Base-by-base conservation (phyloP, 1,140 invertebrate genomes). In the Drosophila kikkawai region DNA sequence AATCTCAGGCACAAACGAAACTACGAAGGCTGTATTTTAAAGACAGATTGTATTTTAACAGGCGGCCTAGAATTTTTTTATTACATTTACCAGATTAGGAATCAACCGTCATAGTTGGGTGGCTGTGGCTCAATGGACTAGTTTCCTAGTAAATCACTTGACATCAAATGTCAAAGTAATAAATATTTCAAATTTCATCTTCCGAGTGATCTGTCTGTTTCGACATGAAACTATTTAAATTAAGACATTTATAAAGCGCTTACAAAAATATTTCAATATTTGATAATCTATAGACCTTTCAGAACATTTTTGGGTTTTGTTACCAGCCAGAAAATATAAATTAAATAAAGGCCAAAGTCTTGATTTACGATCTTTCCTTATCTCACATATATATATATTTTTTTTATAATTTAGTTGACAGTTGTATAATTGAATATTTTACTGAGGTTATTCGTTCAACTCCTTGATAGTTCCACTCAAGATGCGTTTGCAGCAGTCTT, bases 381-480 rank as follows among this genome's bases (percentile, higher is more conserved):
- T 26, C 26, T n/a, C 9, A 9, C 3, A 9, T 6, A 29, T 29
- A 9, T 15, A 29, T 29, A 22, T 48, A n/a, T n/a, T n/a, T 48
- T n/a, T 22, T 15, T n/a, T n/a, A 26, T 1, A 48, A 48, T 48
- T 8, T 0, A 29, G 4, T 29, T 29, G 26, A 29, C 26, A 29
- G 26, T 29, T 29, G 26, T 29, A 29, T 29, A 29, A 29, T 29
- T 29, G 15, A 15, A 22, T 19, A 19, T 13, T 36, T 22, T 5
- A 9, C 0, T 3, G 7, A 15, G 17, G 8, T 37, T 22, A 55
- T 15, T 37, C 37, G 12, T 13, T 37, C 4, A 13, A 12, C 4
- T 39, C n/a, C 15, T 59, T 39, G 48, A 56, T 61, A 56, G 34
- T 55, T n/a, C 15, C 45, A 53, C 45, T 15, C 32, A 9, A 37